Evolutionary conservation across 92 coral and sea anemone genomes (phyloP).

Genomic region (Epizoanthus ramosus): DNA sequence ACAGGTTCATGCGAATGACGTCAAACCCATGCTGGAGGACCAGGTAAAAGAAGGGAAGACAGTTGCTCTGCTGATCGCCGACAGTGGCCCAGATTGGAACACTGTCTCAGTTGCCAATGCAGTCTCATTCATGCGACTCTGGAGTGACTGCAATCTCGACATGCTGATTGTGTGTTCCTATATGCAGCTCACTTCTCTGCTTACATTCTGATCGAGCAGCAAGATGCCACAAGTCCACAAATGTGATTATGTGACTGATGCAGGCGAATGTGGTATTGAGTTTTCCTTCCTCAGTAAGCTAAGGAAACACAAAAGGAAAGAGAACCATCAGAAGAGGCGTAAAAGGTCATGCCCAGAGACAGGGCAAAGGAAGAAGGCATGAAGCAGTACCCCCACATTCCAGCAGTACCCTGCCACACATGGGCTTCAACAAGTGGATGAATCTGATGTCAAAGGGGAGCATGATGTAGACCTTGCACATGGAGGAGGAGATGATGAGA

Average conservation of each 20-base stretch:
- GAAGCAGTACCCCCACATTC: background rate
- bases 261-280: slow-evolving; percentile 42
- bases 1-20: slow-evolving; percentile 8
- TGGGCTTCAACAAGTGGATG: no score
- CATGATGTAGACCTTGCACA: no score
- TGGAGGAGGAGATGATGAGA: no score
- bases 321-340: slow-evolving; percentile 41
- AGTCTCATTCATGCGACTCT: slow-evolving; percentile 9
- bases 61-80: slow-evolving; percentile 6
- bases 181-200: no score
- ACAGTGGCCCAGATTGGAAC: slow-evolving; percentile 21
- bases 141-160: slow-evolving; percentile 32
- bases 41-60: slow-evolving; percentile 32
- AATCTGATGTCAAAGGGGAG: no score
- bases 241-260: slow-evolving; percentile 24
- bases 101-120: slow-evolving; percentile 3
- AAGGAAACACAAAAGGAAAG: slow-evolving; percentile 33
- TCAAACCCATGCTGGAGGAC: slow-evolving; percentile 29
- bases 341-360: slow-evolving; percentile 11
- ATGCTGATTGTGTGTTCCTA: slow-evolving; percentile 28
- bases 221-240: slow-evolving; percentile 20
- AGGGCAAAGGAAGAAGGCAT: slow-evolving; percentile 15
- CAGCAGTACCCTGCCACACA: no score
- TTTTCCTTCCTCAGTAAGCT: slow-evolving; percentile 35
- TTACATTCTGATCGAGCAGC: slow-evolving; percentile 19